A percentile compares a stretch with the other conserved stretches of the same genome.
These are phyloP conservation scores for Pimpla rufipes DNA, from an alignment of 2,888 invertebrate genomes.

Conservation along the genomic window DNA sequence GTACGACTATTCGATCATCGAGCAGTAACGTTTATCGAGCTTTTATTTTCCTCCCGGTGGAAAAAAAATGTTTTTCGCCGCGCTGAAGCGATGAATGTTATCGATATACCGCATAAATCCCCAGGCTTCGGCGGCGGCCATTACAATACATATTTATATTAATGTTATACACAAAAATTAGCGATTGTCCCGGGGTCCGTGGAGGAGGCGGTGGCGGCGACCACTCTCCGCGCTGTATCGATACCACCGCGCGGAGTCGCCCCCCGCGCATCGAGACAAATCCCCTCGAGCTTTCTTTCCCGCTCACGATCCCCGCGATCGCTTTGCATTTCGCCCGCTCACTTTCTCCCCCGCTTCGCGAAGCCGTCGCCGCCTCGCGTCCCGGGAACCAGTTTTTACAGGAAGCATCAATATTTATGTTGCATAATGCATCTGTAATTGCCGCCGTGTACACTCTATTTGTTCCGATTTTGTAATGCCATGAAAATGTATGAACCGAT, in stretches of 20 bases:
- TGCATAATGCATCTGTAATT: slow-evolving; percentile 85
- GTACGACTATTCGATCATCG: background rate
- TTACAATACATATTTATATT: slow-evolving; percentile 48
- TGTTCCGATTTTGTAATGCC: slow-evolving; percentile 85
- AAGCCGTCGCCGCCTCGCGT: slow-evolving; percentile 73
- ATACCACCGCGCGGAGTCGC: slow-evolving; percentile 46
- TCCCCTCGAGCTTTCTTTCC: slow-evolving; percentile 69
- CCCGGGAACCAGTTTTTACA: slow-evolving; percentile 80
- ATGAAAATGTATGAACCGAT: slow-evolving; percentile 85
- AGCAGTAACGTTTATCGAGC: slow-evolving; percentile 1
- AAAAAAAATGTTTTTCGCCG: slow-evolving; percentile 6
- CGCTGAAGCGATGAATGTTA: background rate
- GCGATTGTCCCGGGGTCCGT: slow-evolving; percentile 40
- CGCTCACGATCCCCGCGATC: slow-evolving; percentile 70
- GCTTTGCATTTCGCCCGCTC: slow-evolving; percentile 81
- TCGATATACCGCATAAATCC: slow-evolving; percentile 41
- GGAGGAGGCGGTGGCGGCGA: slow-evolving; percentile 15
- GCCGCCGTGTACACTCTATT: slow-evolving; percentile 85
- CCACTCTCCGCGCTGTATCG: slow-evolving; percentile 20
- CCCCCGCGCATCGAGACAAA: slow-evolving; percentile 63
- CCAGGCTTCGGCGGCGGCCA: slow-evolving; percentile 19
- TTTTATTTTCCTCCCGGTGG: background rate
- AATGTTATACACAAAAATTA: slow-evolving; percentile 43
- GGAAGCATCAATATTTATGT: slow-evolving; percentile 85
- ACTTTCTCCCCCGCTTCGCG: slow-evolving; percentile 64